A percentile compares a stretch with the other conserved stretches of the same genome.
Evolutionary conservation across 2,888 invertebrate genomes (phyloP).

Genomic region (Eilema depressum): DNA sequence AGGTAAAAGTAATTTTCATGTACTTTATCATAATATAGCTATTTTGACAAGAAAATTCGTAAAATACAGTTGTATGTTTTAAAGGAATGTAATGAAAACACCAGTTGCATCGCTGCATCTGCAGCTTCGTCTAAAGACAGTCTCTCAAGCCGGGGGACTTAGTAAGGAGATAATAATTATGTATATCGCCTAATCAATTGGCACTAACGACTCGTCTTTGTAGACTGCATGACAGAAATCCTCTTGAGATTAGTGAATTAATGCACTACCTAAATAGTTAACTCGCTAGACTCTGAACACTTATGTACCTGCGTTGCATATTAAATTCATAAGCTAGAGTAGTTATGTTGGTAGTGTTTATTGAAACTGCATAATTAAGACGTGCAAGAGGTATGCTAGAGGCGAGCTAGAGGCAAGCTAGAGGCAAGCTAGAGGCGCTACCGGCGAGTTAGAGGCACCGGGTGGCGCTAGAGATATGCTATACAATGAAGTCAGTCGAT

Average conservation of each 20-base stretch:
- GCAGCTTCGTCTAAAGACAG: neutral
- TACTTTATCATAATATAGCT: too few species aligned
- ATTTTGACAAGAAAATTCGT: too few species aligned
- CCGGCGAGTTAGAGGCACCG: too few species aligned
- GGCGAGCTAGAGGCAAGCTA: too few species aligned
- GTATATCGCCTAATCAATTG: constrained; percentile 36
- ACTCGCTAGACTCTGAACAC: constrained; percentile 21
- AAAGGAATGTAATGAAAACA: too few species aligned
- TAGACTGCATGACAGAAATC: constrained; percentile 39
- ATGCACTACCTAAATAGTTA: constrained; percentile 34
- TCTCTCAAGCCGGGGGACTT: neutral
- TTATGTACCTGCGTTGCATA: constrained; percentile 3
- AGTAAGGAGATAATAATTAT: neutral
- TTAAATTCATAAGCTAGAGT: constrained; percentile 12
- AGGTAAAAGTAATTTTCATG: too few species aligned
- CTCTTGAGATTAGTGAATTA: constrained; percentile 35
- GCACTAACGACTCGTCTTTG: constrained; percentile 51
- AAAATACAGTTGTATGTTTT: too few species aligned
- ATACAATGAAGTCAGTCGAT: too few species aligned
- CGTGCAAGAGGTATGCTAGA: too few species aligned
- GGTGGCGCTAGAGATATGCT: too few species aligned
- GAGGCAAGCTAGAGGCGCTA: too few species aligned
- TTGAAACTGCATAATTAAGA: neutral
- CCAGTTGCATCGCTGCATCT: neutral
- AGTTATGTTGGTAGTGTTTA: neutral